Base-by-base conservation (phyloP, 2,797 vertebrate genomes). In the Eulemur mongoz region DNA sequence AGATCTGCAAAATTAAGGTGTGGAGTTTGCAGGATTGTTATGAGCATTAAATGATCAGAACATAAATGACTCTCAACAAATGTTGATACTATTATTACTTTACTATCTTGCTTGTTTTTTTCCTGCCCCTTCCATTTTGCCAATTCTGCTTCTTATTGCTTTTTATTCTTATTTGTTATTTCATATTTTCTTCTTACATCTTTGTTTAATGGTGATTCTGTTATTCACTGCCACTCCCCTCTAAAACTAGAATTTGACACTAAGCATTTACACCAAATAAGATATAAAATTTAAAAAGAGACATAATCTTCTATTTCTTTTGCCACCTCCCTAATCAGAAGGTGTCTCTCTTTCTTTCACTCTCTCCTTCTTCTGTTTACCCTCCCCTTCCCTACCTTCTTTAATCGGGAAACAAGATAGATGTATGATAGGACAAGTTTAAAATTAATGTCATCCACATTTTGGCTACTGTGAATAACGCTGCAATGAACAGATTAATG, bases 261-360 rank as follows among this genome's bases (percentile, higher is more conserved):
- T 78, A 85, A 79, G 85, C 54, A 43, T n/a, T 93, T 94, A 89
- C 2, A 70, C 3, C 25, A 90, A 50, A 43, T 80, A 70, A 76
- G 12, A 89, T 50, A 30, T 2, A 45, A 83, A 95, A 73, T 5
- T 83, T 80, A 86, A 80, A 61, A 54, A 32, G 2, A 70, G 23
- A 86, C 18, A 27, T 9, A 43, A 14, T 27, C 25, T 72, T 86
- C 40, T 50, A 30, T 79, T 90, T 61, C 57, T 61, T 80, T 67
- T 20, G 45, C 12, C 9, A 22, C n/a, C 5, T 82, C 3, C 30
- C 3, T 89, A 82, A 78, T 35, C 3, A 50, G 8, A 69, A 57
- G 27, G 1, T 57, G 9, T 91, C 1, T 8, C 2, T 12, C 7
- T 61, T 4, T 50, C 38, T 76, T 3, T 5, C 1, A 52, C 2